phyloP scores from a whole-genome alignment of 1,140 invertebrate genomes.

The Drosophila neocordata region DNA sequence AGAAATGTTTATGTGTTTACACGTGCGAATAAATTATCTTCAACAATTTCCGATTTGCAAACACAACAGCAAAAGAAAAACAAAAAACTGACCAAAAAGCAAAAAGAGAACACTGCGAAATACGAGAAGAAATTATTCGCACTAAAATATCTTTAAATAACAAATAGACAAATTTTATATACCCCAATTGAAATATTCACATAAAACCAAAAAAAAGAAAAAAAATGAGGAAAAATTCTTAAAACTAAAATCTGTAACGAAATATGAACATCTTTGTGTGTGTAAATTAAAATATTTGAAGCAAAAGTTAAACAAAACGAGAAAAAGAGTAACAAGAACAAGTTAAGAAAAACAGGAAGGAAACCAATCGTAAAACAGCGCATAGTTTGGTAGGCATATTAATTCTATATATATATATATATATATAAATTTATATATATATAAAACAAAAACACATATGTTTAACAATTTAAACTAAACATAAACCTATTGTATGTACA shows the following conservation, averaged over 20 bases:
- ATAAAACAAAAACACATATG: conserved; percentile 53
- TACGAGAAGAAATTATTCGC: conserved; percentile 52
- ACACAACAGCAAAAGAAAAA: neutral
- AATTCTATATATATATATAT: conserved; percentile 57
- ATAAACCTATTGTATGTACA: conserved; percentile 50
- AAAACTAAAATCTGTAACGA: conserved; percentile 10
- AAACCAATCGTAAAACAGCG: conserved; percentile 55
- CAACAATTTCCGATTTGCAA: neutral
- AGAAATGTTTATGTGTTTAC: neutral
- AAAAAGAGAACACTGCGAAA: neutral
- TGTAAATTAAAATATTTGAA: conserved; percentile 52
- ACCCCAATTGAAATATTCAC: conserved; percentile 48
- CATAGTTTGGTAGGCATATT: conserved; percentile 70
- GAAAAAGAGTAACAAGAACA: neutral
- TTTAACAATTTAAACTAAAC: conserved; percentile 59
- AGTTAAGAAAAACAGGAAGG: conserved; percentile 17
- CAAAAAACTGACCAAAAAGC: conserved; percentile 9
- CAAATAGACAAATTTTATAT: conserved; percentile 29
- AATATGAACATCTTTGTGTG: conserved; percentile 49
- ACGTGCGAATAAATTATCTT: neutral
- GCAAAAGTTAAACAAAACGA: conserved; percentile 19
- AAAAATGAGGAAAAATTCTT: conserved; percentile 21
- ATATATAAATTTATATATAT: conserved; percentile 56
- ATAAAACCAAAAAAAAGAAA: conserved; percentile 29
- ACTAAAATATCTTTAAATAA: conserved; percentile 14